phyloP scores from a whole-genome alignment of 1,140 invertebrate species.

The Drosophila nasuta region DNA sequence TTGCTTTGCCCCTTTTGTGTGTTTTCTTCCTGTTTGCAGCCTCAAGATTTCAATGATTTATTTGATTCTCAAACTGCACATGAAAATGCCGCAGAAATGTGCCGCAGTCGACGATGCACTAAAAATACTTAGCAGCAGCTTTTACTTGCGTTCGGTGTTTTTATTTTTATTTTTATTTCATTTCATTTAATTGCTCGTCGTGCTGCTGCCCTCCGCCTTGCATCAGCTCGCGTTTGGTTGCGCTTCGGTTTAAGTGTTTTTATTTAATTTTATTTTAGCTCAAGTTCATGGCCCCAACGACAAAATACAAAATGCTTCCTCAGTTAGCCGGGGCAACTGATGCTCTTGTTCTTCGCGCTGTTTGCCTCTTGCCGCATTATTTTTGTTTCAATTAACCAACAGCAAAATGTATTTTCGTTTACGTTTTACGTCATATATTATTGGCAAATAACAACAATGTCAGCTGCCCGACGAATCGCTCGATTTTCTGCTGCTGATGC shows the following conservation, averaged over 20 bases:
- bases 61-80: constrained; percentile 54
- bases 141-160: constrained; percentile 47
- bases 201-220: background rate
- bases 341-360: constrained; percentile 29
- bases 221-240: constrained; percentile 30
- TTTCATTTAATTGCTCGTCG: constrained; percentile 69
- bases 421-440: constrained; percentile 33
- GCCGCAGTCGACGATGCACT: constrained; percentile 50
- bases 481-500: constrained; percentile 29
- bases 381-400: constrained; percentile 68
- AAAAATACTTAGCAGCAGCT: constrained; percentile 62
- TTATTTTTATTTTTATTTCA: constrained; percentile 54
- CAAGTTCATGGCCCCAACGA: constrained; percentile 74
- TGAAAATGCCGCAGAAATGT: constrained; percentile 59
- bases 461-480: constrained; percentile 13
- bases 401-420: constrained; percentile 57
- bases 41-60: constrained; percentile 67
- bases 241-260: constrained; percentile 71
- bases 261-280: constrained; percentile 63
- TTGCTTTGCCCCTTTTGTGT: background rate
- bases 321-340: constrained; percentile 40
- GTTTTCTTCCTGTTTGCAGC: background rate
- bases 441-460: constrained; percentile 40
- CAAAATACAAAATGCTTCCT: constrained; percentile 60
- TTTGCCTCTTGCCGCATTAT: constrained; percentile 27